phyloP scores from a whole-genome alignment of 2,113 vertebrate species.

The Andinoacara biseriatus region DNA sequence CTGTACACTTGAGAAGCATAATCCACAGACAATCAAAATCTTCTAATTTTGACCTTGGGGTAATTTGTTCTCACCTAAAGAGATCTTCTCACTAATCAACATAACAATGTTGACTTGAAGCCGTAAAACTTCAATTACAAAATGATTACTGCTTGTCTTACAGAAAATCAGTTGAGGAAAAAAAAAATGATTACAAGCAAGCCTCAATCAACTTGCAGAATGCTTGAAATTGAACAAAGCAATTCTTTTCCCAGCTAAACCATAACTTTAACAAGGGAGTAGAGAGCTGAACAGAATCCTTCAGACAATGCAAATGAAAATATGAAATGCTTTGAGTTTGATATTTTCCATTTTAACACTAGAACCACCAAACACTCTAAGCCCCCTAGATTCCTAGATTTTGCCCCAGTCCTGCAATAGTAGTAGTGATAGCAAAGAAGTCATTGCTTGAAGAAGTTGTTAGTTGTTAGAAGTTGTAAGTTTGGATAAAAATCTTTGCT shows the following conservation, averaged over 20 bases:
- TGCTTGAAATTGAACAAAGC: conserved; percentile 6
- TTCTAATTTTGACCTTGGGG: conserved; percentile 30
- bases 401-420: background rate
- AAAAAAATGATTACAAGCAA: conserved; percentile 2
- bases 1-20: conserved; percentile 24
- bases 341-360: background rate
- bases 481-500: background rate
- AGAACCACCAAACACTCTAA: background rate
- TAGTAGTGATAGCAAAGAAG: background rate
- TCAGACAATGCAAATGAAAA: background rate
- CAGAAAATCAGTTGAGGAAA: background rate
- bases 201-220: conserved; percentile 25
- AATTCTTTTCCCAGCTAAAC: background rate
- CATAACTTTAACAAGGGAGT: background rate
- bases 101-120: conserved; percentile 36
- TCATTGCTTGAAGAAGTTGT: background rate
- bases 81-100: conserved; percentile 55
- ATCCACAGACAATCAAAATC: conserved; percentile 53
- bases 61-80: conserved; percentile 47
- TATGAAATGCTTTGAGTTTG: background rate
- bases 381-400: background rate
- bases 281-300: background rate
- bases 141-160: conserved; percentile 31
- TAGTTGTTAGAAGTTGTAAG: background rate
- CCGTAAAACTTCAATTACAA: conserved; percentile 41